Evolutionary conservation across 2,113 vertebrate genomes (phyloP).

Genomic region (Cephalopholis sonnerati): DNA sequence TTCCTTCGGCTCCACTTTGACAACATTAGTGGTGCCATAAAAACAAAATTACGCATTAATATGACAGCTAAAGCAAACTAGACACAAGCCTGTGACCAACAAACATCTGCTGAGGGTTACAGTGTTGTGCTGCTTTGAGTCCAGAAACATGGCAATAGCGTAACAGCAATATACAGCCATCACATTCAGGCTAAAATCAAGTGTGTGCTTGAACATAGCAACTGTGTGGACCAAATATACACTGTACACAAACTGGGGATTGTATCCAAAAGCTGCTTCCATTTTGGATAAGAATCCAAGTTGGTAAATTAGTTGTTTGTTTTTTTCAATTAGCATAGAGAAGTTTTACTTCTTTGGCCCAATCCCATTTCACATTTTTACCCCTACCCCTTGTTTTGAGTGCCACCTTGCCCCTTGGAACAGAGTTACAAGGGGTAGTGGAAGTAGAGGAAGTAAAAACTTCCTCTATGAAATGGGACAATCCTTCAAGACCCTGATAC

Average conservation of each 20-base stretch:
- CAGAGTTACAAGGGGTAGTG: too few relatives aligned
- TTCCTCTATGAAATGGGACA: too few relatives aligned
- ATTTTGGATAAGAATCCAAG: neutral
- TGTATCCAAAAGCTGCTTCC: conserved; percentile 3
- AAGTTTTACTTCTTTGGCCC: neutral
- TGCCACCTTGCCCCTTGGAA: too few relatives aligned
- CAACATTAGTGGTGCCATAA: conserved; percentile 13
- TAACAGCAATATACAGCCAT: conserved; percentile 42
- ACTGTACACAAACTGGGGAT: neutral
- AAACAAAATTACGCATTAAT: conserved; percentile 13
- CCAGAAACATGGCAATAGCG: neutral
- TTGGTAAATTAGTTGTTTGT: neutral
- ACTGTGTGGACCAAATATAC: neutral
- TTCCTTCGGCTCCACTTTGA: conserved; percentile 21
- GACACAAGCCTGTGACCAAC: conserved; percentile 2
- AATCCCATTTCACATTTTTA: too few relatives aligned
- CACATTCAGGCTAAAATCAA: conserved; percentile 60
- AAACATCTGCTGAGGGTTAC: conserved; percentile 6
- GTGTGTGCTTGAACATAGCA: conserved; percentile 24
- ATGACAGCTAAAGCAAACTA: conserved; percentile 6
- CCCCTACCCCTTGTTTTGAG: too few relatives aligned
- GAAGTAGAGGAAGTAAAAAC: too few relatives aligned
- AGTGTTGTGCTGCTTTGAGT: neutral
- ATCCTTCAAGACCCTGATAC: too few relatives aligned
- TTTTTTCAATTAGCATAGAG: neutral